Percentiles rank a stretch among this genome's conserved stretches.
Conservation (phyloP, 1,140 invertebrate species). For the Diploscapter pachys region DNA sequence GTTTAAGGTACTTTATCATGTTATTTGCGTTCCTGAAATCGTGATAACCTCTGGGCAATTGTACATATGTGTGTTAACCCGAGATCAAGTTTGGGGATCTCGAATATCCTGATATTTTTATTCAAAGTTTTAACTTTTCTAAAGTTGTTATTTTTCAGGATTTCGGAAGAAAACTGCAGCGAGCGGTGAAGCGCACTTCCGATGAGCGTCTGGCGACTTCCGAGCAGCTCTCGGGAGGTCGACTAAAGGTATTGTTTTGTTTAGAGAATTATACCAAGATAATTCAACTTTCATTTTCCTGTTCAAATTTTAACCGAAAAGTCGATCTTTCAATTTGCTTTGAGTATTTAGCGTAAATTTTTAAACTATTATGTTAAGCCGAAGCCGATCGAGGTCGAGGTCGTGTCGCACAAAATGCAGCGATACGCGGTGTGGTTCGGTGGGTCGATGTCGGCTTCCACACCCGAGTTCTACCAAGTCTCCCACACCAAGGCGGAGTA, state of each 20-base stretch:
- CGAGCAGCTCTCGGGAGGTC: constrained; percentile 85
- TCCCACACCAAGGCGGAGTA: constrained; percentile 98
- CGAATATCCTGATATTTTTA: neutral
- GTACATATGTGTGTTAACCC: neutral
- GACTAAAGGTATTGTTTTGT: constrained; percentile 76
- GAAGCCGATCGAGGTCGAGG: constrained; percentile 96
- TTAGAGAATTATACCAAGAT: neutral
- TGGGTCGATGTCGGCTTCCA: constrained; percentile 93
- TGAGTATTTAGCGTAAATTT: constrained; percentile 18
- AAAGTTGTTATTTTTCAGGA: constrained; percentile 63
- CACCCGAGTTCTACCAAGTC: constrained; percentile 97
- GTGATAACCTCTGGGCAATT: no score
- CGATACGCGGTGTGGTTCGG: constrained; percentile 99
- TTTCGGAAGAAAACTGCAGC: constrained; percentile 87
- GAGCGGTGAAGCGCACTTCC: constrained; percentile 91
- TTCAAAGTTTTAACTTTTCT: neutral
- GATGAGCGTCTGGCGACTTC: constrained; percentile 86
- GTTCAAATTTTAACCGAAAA: no score
- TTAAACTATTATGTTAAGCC: constrained; percentile 66
- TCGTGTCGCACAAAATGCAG: constrained; percentile 98
- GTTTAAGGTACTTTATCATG: constrained; percentile 70
- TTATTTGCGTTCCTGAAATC: neutral
- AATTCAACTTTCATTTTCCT: neutral
- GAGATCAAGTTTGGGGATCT: neutral
- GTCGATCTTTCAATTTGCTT: neutral